Percentiles rank a stretch among this genome's conserved stretches.
These are phyloP conservation scores for Aythya baeri DNA, from an alignment of 2,113 vertebrate genomes.

Conservation along the genomic window DNA sequence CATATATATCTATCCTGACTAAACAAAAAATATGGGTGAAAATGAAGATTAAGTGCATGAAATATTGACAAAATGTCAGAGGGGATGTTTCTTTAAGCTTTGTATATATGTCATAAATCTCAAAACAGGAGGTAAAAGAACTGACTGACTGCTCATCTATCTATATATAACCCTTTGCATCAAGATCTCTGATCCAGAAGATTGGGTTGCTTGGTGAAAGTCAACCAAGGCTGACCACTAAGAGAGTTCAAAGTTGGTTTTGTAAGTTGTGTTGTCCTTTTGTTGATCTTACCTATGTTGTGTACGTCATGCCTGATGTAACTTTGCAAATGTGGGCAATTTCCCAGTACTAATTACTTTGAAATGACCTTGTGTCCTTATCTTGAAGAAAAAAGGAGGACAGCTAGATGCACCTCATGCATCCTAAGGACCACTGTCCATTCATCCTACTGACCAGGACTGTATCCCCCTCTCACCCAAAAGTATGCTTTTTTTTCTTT, in stretches of 20 bases:
- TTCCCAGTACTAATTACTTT: background rate
- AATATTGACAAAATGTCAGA: background rate
- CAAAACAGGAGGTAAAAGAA: background rate
- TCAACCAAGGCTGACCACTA: background rate
- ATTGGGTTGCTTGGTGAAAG: background rate
- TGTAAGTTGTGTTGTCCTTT: background rate
- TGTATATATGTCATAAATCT: background rate
- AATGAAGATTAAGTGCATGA: background rate
- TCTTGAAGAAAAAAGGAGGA: background rate
- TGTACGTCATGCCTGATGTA: background rate
- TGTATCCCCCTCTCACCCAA: background rate
- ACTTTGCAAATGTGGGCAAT: background rate
- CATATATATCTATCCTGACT: background rate
- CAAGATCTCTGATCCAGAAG: background rate
- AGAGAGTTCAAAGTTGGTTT: background rate
- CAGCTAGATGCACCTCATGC: background rate
- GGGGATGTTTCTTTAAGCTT: background rate
- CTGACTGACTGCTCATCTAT: background rate
- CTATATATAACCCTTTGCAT: background rate
- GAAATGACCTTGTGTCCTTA: background rate
- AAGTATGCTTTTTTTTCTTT: background rate
- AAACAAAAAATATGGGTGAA: background rate
- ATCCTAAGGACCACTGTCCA: background rate
- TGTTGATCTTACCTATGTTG: background rate
- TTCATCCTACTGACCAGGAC: background rate